Base-by-base conservation (phyloP, 2,113 vertebrate species). In the Vombatus ursinus region DNA sequence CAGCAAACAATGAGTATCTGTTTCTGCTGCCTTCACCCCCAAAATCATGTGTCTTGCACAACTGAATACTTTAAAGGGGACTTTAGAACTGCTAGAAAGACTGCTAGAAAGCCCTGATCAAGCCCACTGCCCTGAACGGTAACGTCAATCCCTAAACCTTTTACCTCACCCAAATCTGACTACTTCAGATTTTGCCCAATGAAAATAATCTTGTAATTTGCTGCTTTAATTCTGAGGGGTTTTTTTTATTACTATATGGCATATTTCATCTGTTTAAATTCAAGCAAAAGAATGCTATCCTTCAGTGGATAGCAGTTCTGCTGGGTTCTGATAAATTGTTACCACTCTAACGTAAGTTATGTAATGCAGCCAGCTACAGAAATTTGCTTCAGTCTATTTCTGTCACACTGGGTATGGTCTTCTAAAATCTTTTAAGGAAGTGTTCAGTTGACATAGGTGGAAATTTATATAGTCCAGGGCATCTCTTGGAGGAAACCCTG, bases 261-360 rank as follows among this genome's bases (percentile, higher is more conserved):
- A 51, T 8, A 16, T 95, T 97, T 97, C 96, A 96, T 97, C 98
- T 95, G 97, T 96, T 97, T 97, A 68, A 96, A 97, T 93, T 47
- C 22, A 92, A 94, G 28, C 50, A 0, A 50, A 93, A 28, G 61
- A 31, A 19, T 77, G 51, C 50, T 0, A 5, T 1, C 0, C 57
- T n/a, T 84, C n/a, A 84, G 93, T 3, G 2, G 47, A 2, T 10
- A 49, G 84, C n/a, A n/a, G 89, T 54, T 84, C 77, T 68, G 77
- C 23, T 25, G 94, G 96, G 84, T 28, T 22, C 89, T 12, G 19
- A 50, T 57, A 89, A 47, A 3, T 24, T 31, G 0, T 2, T 89
- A 3, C 93, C 26, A 0, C 22, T 57, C 52, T 0, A 37, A 52
- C n/a, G 89, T 0, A 26, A 1, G 16, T 4, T 84, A 84, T 84